phyloP scores from a whole-genome alignment of 2,797 vertebrate species.

The Knipowitschia caucasica region DNA sequence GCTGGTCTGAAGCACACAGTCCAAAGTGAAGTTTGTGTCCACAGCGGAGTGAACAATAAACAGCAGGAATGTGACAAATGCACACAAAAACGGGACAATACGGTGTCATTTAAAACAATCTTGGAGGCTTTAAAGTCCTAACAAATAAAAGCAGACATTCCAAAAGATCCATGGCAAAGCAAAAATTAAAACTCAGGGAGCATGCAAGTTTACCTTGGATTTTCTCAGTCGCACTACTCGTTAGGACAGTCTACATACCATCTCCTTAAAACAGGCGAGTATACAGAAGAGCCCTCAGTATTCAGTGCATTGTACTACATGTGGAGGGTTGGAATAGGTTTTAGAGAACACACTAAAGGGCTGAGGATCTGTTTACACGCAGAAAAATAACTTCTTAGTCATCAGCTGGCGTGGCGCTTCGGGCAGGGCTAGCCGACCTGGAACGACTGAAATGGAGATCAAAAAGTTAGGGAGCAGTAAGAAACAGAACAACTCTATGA shows the following conservation, averaged over 20 bases:
- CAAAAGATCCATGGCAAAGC: slow-evolving; percentile 10
- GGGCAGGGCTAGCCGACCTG: slow-evolving; percentile 71
- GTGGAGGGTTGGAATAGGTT: slow-evolving; percentile 41
- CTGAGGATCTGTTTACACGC: slow-evolving; percentile 24
- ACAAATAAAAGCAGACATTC: slow-evolving; percentile 27
- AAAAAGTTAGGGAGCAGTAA: slow-evolving; percentile 52
- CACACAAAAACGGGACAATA: slow-evolving; percentile 45
- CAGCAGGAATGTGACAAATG: slow-evolving; percentile 52
- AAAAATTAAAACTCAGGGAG: slow-evolving; percentile 45
- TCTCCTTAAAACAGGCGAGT: slow-evolving; percentile 29
- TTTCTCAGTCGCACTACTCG: not conserved
- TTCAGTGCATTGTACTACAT: slow-evolving; percentile 15
- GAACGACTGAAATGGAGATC: slow-evolving; percentile 76
- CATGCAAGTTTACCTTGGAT: slow-evolving; percentile 13
- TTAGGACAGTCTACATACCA: slow-evolving; percentile 14
- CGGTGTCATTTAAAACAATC: slow-evolving; percentile 6
- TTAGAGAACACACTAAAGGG: slow-evolving; percentile 23
- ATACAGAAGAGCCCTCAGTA: slow-evolving; percentile 24
- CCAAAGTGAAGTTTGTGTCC: slow-evolving; percentile 14
- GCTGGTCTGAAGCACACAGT: slow-evolving; percentile 18
- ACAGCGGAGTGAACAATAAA: slow-evolving; percentile 35
- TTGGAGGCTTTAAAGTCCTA: slow-evolving; percentile 1
- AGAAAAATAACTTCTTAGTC: slow-evolving; percentile 59
- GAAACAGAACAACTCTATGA: slow-evolving; percentile 9
- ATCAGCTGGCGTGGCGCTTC: slow-evolving; percentile 65